Evolutionary conservation across 2,113 vertebrate genomes (phyloP).

Genomic region (Emydura subglobosa): DNA sequence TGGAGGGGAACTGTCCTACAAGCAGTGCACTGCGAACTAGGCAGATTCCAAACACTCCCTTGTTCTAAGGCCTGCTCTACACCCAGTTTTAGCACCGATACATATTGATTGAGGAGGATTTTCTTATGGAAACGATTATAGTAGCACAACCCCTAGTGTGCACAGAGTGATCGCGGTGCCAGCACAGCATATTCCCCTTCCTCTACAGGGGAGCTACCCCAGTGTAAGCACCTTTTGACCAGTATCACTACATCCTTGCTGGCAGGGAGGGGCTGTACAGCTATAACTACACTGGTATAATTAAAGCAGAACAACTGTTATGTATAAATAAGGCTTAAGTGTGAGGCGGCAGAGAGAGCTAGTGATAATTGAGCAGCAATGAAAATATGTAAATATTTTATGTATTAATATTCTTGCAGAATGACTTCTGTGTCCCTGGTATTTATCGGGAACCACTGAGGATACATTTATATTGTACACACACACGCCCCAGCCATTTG

Average conservation of each 20-base stretch:
- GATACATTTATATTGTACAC: slow-evolving; percentile 35
- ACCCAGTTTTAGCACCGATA: neutral
- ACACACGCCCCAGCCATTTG: neutral
- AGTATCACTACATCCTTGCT: neutral
- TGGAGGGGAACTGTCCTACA: neutral
- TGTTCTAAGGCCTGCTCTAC: neutral
- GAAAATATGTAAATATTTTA: slow-evolving; percentile 8
- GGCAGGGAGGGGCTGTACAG: neutral
- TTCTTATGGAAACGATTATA: neutral
- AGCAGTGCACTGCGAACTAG: neutral
- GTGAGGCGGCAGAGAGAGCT: neutral
- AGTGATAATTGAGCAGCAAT: neutral
- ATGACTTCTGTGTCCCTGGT: neutral
- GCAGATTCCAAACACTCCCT: neutral
- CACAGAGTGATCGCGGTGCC: neutral
- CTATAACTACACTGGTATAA: neutral
- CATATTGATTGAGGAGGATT: neutral
- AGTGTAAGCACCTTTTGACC: neutral
- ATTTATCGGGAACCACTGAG: slow-evolving; percentile 35
- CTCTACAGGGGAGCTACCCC: neutral
- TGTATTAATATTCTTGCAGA: slow-evolving; percentile 21
- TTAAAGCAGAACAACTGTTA: neutral
- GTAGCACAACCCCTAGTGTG: neutral
- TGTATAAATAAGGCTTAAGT: neutral
- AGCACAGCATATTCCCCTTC: neutral